Evolutionary conservation across 2,113 vertebrate species (phyloP), one percentile per base, ranked within the genome.

Genomic region (Paramisgurnus dabryanus): DNA sequence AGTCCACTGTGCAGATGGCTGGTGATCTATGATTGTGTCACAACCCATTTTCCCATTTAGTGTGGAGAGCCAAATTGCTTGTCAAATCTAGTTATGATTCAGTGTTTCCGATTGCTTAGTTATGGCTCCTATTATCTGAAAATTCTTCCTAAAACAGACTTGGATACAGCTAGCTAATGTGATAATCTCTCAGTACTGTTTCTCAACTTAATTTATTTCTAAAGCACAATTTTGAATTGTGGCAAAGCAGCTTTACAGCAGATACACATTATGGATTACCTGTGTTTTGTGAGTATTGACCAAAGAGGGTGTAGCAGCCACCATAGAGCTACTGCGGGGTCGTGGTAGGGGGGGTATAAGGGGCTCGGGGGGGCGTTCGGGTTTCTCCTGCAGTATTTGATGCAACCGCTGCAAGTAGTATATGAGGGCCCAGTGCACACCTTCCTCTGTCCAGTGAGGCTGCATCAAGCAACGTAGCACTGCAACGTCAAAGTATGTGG

Each of bases 281-380:
- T 99, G 98, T 11, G 97, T 99, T 91, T 98, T 99, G 89, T 99
- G 97, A 4, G 98, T 99, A 84, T 99, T 99, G 86, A 99, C 98
- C 81, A 99, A 88, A 0, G 96, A 99, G 0, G 98, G 97, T 0
- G 97, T 91, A 3, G 95, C 95, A 0, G 97, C 98, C 89, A 99
- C 97, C 98, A 98, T 99, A 15, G 98, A 99, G 89, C 96, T 98
- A 86, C 98, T 99, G 65, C 97, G 95, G 0, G 97, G 97, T 11
- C 98, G 94, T 0, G 96, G 95, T 78, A 98, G 88, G 43, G 94
- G 95, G 1, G 91, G 83, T 6, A 94, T 81, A 58, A 95, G 92
- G 0, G 95, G 95, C 18, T 99, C 96, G 0, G 95, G 92, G 0
- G 92, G 66, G 3, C 95, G 94, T 72, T 98, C 95, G 0, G 97